Conservation (phyloP, 1,140 invertebrate species). For the Plodia interpunctella region DNA sequence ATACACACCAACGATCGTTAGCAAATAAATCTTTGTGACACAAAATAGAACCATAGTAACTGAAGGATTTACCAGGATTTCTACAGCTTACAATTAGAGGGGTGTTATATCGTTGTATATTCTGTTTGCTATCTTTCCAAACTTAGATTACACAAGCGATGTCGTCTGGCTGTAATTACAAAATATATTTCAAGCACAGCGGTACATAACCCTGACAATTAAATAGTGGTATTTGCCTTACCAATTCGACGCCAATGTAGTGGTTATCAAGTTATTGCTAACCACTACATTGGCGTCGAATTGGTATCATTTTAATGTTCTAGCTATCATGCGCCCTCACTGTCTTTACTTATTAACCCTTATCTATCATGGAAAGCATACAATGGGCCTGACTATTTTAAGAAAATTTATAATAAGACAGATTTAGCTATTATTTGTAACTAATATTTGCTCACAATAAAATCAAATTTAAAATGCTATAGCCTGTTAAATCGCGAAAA, state of each 20-base stretch:
- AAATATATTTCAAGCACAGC: not conserved
- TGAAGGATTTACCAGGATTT: not conserved
- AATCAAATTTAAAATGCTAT: too few species aligned
- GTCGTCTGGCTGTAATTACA: not conserved
- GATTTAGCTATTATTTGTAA: not conserved
- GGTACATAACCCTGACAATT: too few species aligned
- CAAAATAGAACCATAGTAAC: not conserved
- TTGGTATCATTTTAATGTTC: not conserved
- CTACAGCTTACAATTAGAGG: not conserved
- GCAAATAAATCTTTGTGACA: too few species aligned
- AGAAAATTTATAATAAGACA: not conserved
- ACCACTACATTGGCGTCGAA: not conserved
- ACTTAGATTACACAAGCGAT: not conserved
- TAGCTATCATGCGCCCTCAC: slow-evolving; percentile 23
- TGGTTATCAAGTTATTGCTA: not conserved
- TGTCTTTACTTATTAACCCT: slow-evolving; percentile 53
- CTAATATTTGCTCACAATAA: too few species aligned
- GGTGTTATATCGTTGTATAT: not conserved
- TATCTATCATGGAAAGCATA: slow-evolving; percentile 17
- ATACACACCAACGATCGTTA: too few species aligned
- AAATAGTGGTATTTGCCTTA: too few species aligned
- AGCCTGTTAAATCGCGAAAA: too few species aligned
- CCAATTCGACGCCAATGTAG: too few species aligned
- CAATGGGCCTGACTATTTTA: not conserved
- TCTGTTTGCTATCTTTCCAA: slow-evolving; percentile 1